These are phyloP conservation scores for Eupeodes luniger DNA, from an alignment of 2,888 invertebrate genomes.

Conservation along the genomic window DNA sequence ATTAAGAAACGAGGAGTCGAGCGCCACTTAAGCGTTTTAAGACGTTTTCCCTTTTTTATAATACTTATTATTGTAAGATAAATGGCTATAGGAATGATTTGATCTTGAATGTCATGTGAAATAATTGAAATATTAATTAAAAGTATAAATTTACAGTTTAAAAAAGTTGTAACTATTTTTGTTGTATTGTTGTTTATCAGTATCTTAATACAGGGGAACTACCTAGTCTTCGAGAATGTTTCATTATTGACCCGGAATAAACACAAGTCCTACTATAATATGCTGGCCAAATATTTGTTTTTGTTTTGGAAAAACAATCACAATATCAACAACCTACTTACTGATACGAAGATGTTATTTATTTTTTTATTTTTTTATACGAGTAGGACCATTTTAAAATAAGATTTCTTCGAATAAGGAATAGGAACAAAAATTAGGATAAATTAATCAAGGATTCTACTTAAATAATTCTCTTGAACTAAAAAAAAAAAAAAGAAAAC, in stretches of 20 bases:
- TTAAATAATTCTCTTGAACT: background rate
- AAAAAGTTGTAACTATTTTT: background rate
- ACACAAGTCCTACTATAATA: background rate
- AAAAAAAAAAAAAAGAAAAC: background rate
- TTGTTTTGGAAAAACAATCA: conserved; percentile 27
- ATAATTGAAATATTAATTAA: conserved; percentile 9
- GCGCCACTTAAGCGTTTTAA: conserved; percentile 14
- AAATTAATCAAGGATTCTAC: too few relatives aligned
- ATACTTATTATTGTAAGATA: background rate
- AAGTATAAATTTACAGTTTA: background rate
- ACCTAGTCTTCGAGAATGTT: conserved; percentile 3
- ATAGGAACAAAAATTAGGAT: conserved; percentile 1
- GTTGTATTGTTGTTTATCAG: background rate
- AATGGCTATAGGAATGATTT: background rate
- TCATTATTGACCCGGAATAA: conserved; percentile 33
- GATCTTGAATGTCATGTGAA: conserved; percentile 17
- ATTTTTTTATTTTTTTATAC: conserved; percentile 21
- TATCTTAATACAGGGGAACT: conserved; percentile 8
- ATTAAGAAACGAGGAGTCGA: conserved; percentile 3
- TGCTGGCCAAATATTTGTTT: conserved; percentile 15
- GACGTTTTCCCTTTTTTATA: background rate
- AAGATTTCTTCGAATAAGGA: background rate
- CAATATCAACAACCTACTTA: background rate
- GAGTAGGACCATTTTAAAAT: background rate
- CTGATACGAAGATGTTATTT: background rate